These are phyloP conservation scores for Leucoma salicis DNA, from an alignment of 2,888 invertebrate genomes.

Conservation along the genomic window DNA sequence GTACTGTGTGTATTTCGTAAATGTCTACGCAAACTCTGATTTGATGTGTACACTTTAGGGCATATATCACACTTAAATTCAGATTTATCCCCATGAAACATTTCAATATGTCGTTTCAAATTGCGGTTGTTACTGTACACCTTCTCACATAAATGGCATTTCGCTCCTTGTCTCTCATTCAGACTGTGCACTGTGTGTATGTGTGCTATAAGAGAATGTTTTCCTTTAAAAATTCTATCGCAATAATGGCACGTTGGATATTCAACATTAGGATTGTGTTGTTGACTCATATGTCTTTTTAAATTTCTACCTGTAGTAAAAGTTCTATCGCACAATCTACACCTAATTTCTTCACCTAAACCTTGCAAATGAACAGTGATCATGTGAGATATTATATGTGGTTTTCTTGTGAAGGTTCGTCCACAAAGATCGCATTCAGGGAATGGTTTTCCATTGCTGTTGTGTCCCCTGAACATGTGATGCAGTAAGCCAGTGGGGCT, in stretches of 20 bases:
- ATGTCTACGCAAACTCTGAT: slow-evolving; percentile 59
- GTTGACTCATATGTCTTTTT: slow-evolving; percentile 53
- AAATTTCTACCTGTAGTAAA: slow-evolving; percentile 61
- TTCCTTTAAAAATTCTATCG: slow-evolving; percentile 52
- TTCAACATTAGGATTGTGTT: slow-evolving; percentile 54
- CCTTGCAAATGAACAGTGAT: slow-evolving; percentile 59
- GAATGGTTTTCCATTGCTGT: slow-evolving; percentile 46
- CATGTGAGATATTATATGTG: slow-evolving; percentile 68
- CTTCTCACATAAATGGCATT: slow-evolving; percentile 55
- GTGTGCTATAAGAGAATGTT: slow-evolving; percentile 51
- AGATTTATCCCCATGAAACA: slow-evolving; percentile 51
- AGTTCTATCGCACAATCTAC: slow-evolving; percentile 48
- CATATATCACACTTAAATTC: slow-evolving; percentile 58
- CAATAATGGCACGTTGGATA: slow-evolving; percentile 60
- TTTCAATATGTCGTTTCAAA: slow-evolving; percentile 58
- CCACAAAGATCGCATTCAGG: slow-evolving; percentile 71
- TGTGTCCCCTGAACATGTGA: slow-evolving; percentile 58
- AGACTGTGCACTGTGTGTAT: slow-evolving; percentile 47
- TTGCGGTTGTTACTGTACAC: slow-evolving; percentile 57
- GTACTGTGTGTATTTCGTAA: slow-evolving; percentile 41
- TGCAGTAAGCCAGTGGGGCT: slow-evolving; percentile 53
- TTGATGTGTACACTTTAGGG: slow-evolving; percentile 62
- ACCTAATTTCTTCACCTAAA: slow-evolving; percentile 42
- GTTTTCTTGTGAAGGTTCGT: slow-evolving; percentile 61
- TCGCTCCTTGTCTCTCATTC: slow-evolving; percentile 33